Base-by-base conservation (phyloP, 2,113 vertebrate species). In the Percopsis transmontana region DNA sequence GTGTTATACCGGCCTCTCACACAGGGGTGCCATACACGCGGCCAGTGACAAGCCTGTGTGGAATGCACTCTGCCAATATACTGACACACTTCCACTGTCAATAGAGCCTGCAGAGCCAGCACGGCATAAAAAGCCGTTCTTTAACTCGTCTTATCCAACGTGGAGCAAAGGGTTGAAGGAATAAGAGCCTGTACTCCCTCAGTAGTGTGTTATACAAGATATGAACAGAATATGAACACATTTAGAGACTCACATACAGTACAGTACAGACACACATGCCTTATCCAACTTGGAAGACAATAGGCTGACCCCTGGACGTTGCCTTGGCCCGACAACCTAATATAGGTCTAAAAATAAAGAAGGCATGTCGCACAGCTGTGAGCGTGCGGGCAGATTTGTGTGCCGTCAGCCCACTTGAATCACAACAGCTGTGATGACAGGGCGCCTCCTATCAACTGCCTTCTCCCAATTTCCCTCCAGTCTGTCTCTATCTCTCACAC, bases 341-440 rank as follows among this genome's bases (percentile, higher is more conserved):
- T 85, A 83, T 79, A 90, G 80, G 76, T 73, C 90, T 93, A 93
- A 94, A 94, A 94, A 94, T 90, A 93, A 87, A 77, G 77, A 80
- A 86, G 89, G 91, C 80, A 89, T 91, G 87, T 77, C 58, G 76
- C 90, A 92, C 93, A 95, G 94, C 91, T 95, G 94, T 90, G 87
- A 81, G 90, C 8, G 89, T 77, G 76, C 85, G 85, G 82, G 58
- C 72, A 90, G 89, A 89, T 91, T 82, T 74, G 1, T 87, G 82
- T 90, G 90, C 83, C 91, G 88, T 88, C 91, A 90, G 92, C 82
- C 89, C 58, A 33, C 79, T 83, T 89, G 90, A 92, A 95, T 90
- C 90, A 65, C 89, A 92, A 93, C 93, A 96, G 95, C 94, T 95
- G 94, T 95, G 89, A 91, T 88, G 91, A 91, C 91, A 88, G 68